These are phyloP conservation scores for Rhinopomastus cyanomelas DNA, from an alignment of 2,113 vertebrate species.

Conservation along the genomic window DNA sequence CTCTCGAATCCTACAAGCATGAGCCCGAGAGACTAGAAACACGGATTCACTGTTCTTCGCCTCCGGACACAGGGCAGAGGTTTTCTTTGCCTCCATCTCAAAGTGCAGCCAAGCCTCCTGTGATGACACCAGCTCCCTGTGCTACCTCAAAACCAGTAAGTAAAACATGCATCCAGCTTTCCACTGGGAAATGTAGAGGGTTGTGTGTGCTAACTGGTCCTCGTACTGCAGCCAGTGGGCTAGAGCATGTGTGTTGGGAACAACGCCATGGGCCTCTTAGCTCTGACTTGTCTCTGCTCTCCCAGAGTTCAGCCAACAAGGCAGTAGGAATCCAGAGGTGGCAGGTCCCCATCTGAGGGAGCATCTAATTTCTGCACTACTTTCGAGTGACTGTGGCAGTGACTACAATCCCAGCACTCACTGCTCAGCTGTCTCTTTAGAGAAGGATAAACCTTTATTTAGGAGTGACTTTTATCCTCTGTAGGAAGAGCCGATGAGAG, in stretches of 20 bases:
- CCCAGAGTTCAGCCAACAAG: background rate
- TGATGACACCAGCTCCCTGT: slow-evolving; percentile 72
- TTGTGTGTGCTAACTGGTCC: background rate
- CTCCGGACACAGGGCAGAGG: slow-evolving; percentile 84
- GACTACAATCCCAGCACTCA: background rate
- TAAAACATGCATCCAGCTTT: slow-evolving; percentile 13
- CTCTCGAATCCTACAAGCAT: slow-evolving; percentile 84
- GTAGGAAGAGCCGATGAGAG: background rate
- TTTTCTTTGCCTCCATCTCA: slow-evolving; percentile 76
- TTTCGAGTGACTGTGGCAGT: background rate
- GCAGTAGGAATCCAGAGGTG: background rate
- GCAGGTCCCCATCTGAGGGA: background rate
- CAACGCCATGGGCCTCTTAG: background rate
- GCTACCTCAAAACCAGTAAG: slow-evolving; percentile 88
- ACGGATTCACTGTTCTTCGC: slow-evolving; percentile 81
- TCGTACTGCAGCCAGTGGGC: background rate
- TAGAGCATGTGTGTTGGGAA: fast-evolving
- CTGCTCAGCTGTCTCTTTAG: background rate
- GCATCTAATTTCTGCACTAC: background rate
- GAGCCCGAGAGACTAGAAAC: slow-evolving; percentile 81
- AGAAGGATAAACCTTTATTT: background rate
- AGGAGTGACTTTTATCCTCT: background rate
- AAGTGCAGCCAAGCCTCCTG: slow-evolving; percentile 72
- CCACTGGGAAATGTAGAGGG: background rate
- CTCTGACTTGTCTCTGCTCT: background rate